Evolutionary conservation across 2,888 invertebrate species (phyloP).

Genomic region (Hylaea fasciaria): DNA sequence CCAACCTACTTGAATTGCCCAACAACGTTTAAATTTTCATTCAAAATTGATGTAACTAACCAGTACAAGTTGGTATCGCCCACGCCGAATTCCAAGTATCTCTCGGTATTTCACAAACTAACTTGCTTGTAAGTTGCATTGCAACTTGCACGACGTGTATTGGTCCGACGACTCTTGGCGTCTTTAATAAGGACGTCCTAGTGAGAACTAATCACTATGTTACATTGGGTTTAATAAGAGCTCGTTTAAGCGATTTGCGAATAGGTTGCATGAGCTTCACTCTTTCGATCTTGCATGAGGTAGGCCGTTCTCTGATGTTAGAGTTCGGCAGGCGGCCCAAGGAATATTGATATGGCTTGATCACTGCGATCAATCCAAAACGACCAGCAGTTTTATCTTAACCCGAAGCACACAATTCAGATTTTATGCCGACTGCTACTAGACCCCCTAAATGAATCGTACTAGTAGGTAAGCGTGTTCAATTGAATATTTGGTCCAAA

Average conservation of each 20-base stretch:
- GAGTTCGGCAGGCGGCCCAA: no score
- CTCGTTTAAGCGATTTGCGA: constrained; percentile 29
- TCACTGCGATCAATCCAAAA: no score
- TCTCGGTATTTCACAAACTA: constrained; percentile 41
- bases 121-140: constrained; percentile 37
- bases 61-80: constrained; percentile 28
- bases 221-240: constrained; percentile 1
- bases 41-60: constrained; percentile 32
- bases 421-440: no score
- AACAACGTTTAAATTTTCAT: constrained; percentile 40
- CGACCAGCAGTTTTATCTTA: no score
- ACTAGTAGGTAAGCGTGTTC: no score
- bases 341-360: no score
- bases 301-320: no score
- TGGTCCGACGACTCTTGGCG: constrained; percentile 14
- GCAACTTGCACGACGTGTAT: constrained; percentile 45
- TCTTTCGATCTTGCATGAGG: background rate
- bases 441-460: no score
- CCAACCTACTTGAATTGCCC: constrained; percentile 39
- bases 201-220: constrained; percentile 14
- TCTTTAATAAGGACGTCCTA: constrained; percentile 55
- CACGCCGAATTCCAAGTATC: constrained; percentile 37
- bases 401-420: no score
- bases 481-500: no score
- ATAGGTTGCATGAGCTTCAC: background rate